Percentiles rank a stretch among this genome's conserved stretches.
Evolutionary conservation across 2,113 vertebrate species (phyloP).

Genomic region (Campylomormyrus numenius): DNA sequence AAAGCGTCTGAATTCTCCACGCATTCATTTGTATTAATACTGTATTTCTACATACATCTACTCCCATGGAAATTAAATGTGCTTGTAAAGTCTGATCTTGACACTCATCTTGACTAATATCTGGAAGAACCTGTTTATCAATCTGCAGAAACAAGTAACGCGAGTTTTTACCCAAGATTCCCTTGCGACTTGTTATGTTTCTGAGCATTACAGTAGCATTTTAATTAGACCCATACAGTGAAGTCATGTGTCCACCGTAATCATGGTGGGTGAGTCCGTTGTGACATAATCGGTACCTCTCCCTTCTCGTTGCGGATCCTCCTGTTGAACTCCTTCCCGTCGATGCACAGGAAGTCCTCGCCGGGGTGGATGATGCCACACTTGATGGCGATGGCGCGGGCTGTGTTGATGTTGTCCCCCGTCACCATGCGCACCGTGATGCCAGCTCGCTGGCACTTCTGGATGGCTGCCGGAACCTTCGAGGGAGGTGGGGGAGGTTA

Average conservation of each 20-base stretch:
- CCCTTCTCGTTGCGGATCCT: conserved; percentile 97
- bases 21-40: not conserved
- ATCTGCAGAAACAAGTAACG: not conserved
- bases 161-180: not conserved
- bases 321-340: conserved; percentile 96
- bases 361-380: conserved; percentile 95
- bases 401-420: conserved; percentile 97
- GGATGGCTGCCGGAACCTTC: conserved; percentile 92
- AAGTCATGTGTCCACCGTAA: not conserved
- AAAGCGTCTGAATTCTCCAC: not conserved
- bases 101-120: not conserved
- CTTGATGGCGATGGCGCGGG: conserved; percentile 94
- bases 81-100: not conserved
- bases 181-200: not conserved
- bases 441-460: conserved; percentile 89
- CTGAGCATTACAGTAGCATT: not conserved
- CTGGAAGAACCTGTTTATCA: not conserved
- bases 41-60: not conserved
- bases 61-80: not conserved
- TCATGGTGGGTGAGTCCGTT: not conserved
- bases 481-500: not conserved
- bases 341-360: conserved; percentile 94
- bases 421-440: conserved; percentile 99
- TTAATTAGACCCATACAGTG: not conserved
- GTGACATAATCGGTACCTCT: conserved; percentile 62